Conservation (phyloP, 1,140 invertebrate genomes). For the Augochlora pura region DNA sequence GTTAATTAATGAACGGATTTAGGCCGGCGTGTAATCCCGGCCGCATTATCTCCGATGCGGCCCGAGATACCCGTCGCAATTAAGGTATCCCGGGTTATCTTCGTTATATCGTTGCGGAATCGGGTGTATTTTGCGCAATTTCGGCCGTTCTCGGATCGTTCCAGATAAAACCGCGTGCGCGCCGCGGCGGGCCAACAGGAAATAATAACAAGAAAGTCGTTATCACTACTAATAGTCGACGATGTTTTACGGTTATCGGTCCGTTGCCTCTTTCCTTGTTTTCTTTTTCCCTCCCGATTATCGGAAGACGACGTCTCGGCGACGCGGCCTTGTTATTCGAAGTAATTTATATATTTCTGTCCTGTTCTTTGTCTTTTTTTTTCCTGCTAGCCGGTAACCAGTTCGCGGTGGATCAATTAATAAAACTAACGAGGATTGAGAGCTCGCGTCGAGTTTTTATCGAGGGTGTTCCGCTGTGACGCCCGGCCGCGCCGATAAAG, state of each 20-base stretch:
- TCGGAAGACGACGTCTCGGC: neutral
- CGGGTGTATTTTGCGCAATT: neutral
- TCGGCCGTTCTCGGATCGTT: neutral
- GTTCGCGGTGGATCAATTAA: neutral
- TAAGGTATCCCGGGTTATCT: constrained; percentile 21
- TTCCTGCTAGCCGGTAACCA: too few relatives aligned
- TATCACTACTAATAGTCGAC: neutral
- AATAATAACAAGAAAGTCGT: neutral
- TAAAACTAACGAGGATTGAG: neutral
- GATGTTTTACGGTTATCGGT: neutral
- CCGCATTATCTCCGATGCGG: constrained; percentile 7
- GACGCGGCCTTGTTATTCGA: too few relatives aligned
- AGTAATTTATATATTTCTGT: too few relatives aligned
- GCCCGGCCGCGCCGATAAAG: neutral
- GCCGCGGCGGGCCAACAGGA: neutral
- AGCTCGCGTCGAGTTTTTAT: neutral
- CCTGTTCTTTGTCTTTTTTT: too few relatives aligned
- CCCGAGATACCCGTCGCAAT: constrained; percentile 13
- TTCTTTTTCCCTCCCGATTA: neutral
- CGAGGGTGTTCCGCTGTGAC: neutral
- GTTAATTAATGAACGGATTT: constrained; percentile 31
- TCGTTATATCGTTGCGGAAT: neutral
- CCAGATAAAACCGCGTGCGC: neutral
- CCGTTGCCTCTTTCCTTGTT: too few relatives aligned
- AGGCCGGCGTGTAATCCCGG: neutral